Conservation (phyloP, 2,888 invertebrate genomes). For the Folsomia candida region DNA sequence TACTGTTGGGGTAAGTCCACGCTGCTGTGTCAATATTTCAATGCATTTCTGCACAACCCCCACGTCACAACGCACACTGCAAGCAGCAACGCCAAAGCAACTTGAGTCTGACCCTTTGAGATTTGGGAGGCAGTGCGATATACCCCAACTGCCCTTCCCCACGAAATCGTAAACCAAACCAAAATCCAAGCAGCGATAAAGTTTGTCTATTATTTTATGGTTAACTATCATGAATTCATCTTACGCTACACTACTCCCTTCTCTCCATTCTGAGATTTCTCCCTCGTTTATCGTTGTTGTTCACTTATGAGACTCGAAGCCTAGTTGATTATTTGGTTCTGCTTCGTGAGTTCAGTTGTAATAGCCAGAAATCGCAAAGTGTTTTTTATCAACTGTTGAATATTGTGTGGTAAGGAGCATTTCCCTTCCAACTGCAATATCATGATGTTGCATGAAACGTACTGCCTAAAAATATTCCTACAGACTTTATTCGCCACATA, state of each 20-base stretch:
- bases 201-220: no score
- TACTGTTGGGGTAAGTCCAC: no score
- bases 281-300: background rate
- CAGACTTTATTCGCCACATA: no score
- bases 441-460: background rate
- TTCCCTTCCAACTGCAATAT: background rate
- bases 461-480: no score
- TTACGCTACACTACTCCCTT: background rate
- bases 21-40: no score
- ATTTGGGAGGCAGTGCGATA: no score
- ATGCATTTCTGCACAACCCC: no score
- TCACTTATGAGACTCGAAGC: background rate
- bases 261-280: background rate
- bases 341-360: background rate
- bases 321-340: background rate
- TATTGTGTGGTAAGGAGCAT: background rate
- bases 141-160: no score
- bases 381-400: background rate
- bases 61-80: background rate
- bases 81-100: background rate
- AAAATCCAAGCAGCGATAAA: no score
- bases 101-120: background rate
- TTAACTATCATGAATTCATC: no score
- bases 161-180: no score
- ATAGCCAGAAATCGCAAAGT: background rate